A percentile compares a stretch with the other conserved stretches of the same genome.
phyloP scores from a whole-genome alignment of 1,140 invertebrate genomes.

The Drosophila micromelanica region DNA sequence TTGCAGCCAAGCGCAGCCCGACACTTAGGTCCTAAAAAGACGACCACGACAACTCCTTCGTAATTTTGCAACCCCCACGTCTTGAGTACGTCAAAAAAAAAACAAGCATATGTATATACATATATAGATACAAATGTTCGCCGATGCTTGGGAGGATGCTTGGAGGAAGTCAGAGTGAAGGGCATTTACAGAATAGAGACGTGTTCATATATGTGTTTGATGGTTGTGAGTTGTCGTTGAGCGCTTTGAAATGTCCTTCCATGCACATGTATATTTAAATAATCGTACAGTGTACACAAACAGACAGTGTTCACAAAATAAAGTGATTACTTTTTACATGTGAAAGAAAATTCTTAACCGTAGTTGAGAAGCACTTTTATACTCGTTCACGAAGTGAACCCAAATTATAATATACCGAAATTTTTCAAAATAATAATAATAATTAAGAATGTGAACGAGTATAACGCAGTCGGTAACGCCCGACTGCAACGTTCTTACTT shows the following conservation, averaged over 20 bases:
- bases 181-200: not conserved
- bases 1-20: slow-evolving; percentile 8
- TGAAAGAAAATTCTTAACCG: too few species aligned
- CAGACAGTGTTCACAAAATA: not conserved
- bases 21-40: slow-evolving; percentile 26
- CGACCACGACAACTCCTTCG: slow-evolving; percentile 3
- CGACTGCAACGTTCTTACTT: too few species aligned
- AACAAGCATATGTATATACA: slow-evolving; percentile 3
- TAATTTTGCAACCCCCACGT: slow-evolving; percentile 19
- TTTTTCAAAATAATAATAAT: too few species aligned
- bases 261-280: not conserved
- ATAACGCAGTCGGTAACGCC: too few species aligned
- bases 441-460: too few species aligned
- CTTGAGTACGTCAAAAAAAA: slow-evolving; percentile 20
- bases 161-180: not conserved
- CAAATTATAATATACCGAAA: too few species aligned
- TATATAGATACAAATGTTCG: too few species aligned
- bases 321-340: not conserved
- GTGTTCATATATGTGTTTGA: not conserved
- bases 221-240: not conserved
- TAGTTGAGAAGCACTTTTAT: too few species aligned
- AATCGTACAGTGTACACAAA: not conserved
- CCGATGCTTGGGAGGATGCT: too few species aligned
- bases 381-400: too few species aligned
- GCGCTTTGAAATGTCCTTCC: not conserved